A percentile compares a stretch with the other conserved stretches of the same genome.
These are phyloP conservation scores for Trematomus loennbergii DNA, from an alignment of 2,113 vertebrate genomes.

Conservation along the genomic window DNA sequence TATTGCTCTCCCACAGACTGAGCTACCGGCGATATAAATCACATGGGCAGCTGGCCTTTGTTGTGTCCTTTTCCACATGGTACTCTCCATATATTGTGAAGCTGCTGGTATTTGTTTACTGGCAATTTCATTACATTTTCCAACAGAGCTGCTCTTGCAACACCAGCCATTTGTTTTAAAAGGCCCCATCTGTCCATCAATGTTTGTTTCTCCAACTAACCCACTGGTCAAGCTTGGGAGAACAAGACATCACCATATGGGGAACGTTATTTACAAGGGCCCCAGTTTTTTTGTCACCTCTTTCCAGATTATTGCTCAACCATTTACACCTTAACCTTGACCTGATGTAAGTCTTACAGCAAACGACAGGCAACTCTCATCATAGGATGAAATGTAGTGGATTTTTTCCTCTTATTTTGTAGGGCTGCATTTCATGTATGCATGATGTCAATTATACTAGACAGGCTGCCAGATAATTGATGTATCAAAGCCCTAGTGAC, in stretches of 20 bases:
- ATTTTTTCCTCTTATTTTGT: too few relatives aligned
- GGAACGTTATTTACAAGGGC: background rate
- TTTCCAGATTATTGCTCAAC: conserved; percentile 3
- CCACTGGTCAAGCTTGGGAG: background rate
- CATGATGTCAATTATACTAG: background rate
- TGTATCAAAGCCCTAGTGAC: background rate
- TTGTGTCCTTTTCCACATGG: too few relatives aligned
- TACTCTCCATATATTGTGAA: too few relatives aligned
- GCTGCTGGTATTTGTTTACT: too few relatives aligned
- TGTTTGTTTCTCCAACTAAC: background rate
- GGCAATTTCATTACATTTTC: too few relatives aligned
- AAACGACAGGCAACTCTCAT: background rate
- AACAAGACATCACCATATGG: background rate
- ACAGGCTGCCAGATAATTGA: background rate
- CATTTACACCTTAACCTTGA: background rate
- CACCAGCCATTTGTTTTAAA: too few relatives aligned
- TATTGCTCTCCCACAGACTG: too few relatives aligned
- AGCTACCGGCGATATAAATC: too few relatives aligned
- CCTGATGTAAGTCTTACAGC: background rate
- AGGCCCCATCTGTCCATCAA: background rate
- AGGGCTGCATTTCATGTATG: background rate
- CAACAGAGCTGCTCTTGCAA: too few relatives aligned
- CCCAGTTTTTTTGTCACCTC: background rate
- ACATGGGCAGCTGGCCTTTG: too few relatives aligned
- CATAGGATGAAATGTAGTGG: background rate